Evolutionary conservation across 2,113 vertebrate species (phyloP).

Genomic region (Raphicerus campestris): DNA sequence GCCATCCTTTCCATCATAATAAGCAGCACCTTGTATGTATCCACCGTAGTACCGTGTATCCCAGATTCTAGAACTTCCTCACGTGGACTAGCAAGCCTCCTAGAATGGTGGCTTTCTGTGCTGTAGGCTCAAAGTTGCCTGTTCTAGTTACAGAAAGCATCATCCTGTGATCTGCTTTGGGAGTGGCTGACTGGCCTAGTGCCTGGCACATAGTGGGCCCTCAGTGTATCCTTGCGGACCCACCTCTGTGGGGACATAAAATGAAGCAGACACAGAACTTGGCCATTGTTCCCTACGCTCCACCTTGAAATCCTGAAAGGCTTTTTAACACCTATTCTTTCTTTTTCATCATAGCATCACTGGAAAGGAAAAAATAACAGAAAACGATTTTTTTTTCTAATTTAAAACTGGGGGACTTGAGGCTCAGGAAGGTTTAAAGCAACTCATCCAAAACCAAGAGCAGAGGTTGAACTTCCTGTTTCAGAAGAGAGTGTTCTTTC

Average conservation of each 20-base stretch:
- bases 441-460: background rate
- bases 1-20: background rate
- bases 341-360: background rate
- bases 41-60: fast-evolving
- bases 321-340: background rate
- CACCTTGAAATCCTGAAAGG: background rate
- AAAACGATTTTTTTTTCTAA: background rate
- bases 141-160: fast-evolving
- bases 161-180: background rate
- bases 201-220: background rate
- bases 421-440: background rate
- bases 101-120: background rate
- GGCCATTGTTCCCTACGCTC: background rate
- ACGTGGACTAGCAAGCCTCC: fast-evolving
- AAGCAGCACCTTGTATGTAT: too few species aligned
- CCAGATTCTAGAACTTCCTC: background rate
- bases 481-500: background rate
- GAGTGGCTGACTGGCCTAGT: background rate
- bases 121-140: fast-evolving
- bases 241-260: background rate
- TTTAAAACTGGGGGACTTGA: background rate
- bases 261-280: background rate
- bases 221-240: background rate
- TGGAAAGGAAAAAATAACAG: background rate
- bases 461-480: background rate